Evolutionary conservation across 2,113 vertebrate genomes (phyloP).

Genomic region (Grallaria varia): DNA sequence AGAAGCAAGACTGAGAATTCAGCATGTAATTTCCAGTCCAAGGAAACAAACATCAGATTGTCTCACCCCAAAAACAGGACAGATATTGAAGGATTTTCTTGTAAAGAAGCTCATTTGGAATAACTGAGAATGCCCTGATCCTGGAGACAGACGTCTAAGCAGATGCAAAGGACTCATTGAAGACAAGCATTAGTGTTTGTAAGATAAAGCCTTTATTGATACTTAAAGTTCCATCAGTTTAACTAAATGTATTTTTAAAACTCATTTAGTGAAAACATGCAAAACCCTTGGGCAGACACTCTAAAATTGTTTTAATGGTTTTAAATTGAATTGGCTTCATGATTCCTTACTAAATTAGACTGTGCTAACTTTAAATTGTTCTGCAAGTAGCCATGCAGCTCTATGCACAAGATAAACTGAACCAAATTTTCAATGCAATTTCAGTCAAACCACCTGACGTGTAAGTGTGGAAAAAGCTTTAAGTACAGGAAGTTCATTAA

Average conservation of each 20-base stretch:
- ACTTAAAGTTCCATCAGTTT: conserved; percentile 69
- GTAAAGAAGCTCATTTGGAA: background rate
- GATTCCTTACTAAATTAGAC: conserved; percentile 61
- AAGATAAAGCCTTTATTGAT: conserved; percentile 68
- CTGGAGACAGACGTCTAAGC: conserved; percentile 55
- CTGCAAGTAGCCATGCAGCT: conserved; percentile 27
- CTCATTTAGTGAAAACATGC: conserved; percentile 67
- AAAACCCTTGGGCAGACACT: conserved; percentile 68
- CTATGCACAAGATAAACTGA: background rate
- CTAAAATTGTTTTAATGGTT: conserved; percentile 68
- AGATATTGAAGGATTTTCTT: background rate
- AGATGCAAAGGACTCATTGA: conserved; percentile 30
- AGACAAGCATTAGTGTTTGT: conserved; percentile 61
- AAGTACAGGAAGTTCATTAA: background rate
- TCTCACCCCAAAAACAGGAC: background rate
- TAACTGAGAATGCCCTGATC: conserved; percentile 18
- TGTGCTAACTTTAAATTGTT: conserved; percentile 59
- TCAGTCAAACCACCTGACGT: background rate
- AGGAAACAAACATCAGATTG: background rate
- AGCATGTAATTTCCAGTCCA: background rate
- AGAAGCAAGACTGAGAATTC: background rate
- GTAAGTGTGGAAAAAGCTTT: background rate
- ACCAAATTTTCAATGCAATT: conserved; percentile 8
- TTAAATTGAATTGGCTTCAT: conserved; percentile 66
- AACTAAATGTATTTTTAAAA: conserved; percentile 71